Conservation (phyloP, 2,797 vertebrate genomes). For the Diplodus puntazzo region DNA sequence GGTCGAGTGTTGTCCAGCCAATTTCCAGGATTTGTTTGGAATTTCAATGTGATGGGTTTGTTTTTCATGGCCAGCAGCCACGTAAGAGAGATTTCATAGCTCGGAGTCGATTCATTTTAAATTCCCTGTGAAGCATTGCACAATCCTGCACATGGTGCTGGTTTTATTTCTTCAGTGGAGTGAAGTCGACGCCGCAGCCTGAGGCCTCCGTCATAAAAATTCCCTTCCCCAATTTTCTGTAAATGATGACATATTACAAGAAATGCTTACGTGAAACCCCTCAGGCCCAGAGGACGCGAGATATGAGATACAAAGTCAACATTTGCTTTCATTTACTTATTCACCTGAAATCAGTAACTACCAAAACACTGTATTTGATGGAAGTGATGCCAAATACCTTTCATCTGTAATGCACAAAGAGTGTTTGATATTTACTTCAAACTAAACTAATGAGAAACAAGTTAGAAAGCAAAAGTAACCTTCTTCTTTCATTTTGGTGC, state of each 20-base stretch:
- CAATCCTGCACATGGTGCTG: slow-evolving; percentile 10
- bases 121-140: slow-evolving; percentile 36
- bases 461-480: neutral
- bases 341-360: neutral
- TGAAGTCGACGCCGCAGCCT: slow-evolving; percentile 23
- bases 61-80: slow-evolving; percentile 44
- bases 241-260: slow-evolving; percentile 32
- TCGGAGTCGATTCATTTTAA: slow-evolving; percentile 23
- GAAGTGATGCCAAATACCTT: neutral
- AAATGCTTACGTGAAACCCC: slow-evolving; percentile 22
- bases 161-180: slow-evolving; percentile 4
- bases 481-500: neutral
- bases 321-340: neutral
- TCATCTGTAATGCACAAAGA: neutral
- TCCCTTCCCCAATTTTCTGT: slow-evolving; percentile 35
- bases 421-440: neutral
- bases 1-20: slow-evolving; percentile 27
- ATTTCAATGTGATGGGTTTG: slow-evolving; percentile 66
- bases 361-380: neutral
- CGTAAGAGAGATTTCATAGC: neutral
- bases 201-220: slow-evolving; percentile 46
- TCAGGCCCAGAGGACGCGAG: neutral
- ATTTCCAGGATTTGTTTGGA: slow-evolving; percentile 72
- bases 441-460: neutral
- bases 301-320: neutral